A percentile compares a stretch with the other conserved stretches of the same genome.
These are phyloP conservation scores for Xiphydria camelus DNA, from an alignment of 2,888 invertebrate genomes.

Conservation along the genomic window DNA sequence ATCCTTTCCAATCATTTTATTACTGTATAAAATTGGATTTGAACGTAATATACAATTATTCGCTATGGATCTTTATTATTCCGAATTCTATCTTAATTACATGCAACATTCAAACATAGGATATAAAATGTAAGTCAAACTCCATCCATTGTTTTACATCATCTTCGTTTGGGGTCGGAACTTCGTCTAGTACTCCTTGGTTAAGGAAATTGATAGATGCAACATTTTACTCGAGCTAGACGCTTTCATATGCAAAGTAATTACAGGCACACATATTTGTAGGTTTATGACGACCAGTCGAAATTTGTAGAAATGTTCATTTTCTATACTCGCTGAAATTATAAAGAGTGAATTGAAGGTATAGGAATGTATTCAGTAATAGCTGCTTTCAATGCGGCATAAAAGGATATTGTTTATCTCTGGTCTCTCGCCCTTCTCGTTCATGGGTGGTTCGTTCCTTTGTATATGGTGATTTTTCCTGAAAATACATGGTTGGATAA, in stretches of 20 bases:
- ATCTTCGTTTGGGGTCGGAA: slow-evolving; percentile 56
- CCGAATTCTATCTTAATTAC: slow-evolving; percentile 52
- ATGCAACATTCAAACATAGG: slow-evolving; percentile 56
- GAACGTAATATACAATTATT: slow-evolving; percentile 53
- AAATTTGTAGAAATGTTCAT: too few relatives aligned
- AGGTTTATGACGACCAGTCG: too few relatives aligned
- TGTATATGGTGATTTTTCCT: slow-evolving; percentile 81
- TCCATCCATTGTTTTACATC: slow-evolving; percentile 49
- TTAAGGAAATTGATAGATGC: too few relatives aligned
- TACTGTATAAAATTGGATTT: slow-evolving; percentile 51
- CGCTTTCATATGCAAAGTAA: too few relatives aligned
- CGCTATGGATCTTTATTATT: slow-evolving; percentile 41
- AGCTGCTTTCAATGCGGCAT: too few relatives aligned
- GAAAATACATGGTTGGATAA: slow-evolving; percentile 46
- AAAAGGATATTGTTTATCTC: slow-evolving; percentile 88
- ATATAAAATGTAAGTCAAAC: slow-evolving; percentile 56
- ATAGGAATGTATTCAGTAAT: too few relatives aligned
- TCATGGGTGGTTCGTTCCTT: slow-evolving; percentile 74
- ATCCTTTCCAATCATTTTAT: slow-evolving; percentile 30
- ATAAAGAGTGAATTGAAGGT: too few relatives aligned
- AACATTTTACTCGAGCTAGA: too few relatives aligned
- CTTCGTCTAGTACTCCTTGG: slow-evolving; percentile 49
- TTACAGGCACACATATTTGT: too few relatives aligned
- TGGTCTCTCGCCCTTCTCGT: slow-evolving; percentile 72
- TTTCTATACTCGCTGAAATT: too few relatives aligned